Evolutionary conservation across 2,888 invertebrate species (phyloP), one percentile per base, ranked within the genome.

Genomic region (Drosophila hamatofila): DNA sequence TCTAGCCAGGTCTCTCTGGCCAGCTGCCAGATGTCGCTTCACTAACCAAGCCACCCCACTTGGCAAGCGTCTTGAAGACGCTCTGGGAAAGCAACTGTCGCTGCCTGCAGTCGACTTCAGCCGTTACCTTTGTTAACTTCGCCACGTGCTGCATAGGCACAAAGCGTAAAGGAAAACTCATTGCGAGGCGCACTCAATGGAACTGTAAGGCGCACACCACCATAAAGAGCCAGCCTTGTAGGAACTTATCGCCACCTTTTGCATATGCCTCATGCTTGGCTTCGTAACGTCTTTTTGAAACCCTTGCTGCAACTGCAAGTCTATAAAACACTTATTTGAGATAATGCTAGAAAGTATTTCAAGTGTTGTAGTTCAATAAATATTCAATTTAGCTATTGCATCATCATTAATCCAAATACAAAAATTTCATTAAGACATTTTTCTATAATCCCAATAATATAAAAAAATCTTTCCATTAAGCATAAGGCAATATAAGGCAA

Each of bases 51-150:
- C 68, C 87, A 87, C 81, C 82, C 82, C 84, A 63, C 67, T 27
- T 27, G 58, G 52, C 41, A 27, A 67, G 48, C 89, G 89, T 89
- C 84, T 85, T 89, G 14, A 85, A 85, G 84, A 85, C 89, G 84
- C 84, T 85, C 72, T 87, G 84, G 89, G 89, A 85, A 85, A 80
- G 67, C 87, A 87, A 84, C 89, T 83, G 83, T 86, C 42, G 63
- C 30, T 11, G 55, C 51, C 14, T 33, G 23, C 35, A 12, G 12
- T 18, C 35, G 56, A 11, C 64, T 60, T 48, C 59, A 63, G 73
- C 87, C 84, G 87, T 89, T 89, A 74, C 79, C 30, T 71, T 83
- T 35, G 33, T 14, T 87, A 75, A 81, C 37, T 69, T 73, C 60
- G 63, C 63, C 72, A 76, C 87, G 83, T 86, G 83, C 83, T 76